Percentiles rank a stretch among this genome's conserved stretches.
These are phyloP conservation scores for Sarotherodon lohbergeri DNA, from an alignment of 2,113 vertebrate species.

Conservation along the genomic window DNA sequence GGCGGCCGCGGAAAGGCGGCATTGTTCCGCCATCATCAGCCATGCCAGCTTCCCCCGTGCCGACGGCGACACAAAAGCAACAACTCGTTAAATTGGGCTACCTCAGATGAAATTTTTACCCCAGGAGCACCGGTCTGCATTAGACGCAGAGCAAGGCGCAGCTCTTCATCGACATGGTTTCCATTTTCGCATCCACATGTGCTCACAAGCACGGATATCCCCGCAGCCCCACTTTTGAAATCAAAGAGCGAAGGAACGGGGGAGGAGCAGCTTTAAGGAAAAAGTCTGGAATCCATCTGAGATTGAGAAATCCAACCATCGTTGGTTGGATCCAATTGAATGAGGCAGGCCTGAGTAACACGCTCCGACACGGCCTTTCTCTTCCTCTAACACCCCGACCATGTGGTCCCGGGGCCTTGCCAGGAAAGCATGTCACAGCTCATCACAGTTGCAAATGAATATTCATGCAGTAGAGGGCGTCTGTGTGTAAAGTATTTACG, in stretches of 20 bases:
- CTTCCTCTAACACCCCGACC: conserved; percentile 63
- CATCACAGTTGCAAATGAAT: conserved; percentile 76
- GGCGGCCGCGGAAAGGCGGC: conserved; percentile 40
- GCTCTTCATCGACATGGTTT: background rate
- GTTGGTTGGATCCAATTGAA: conserved; percentile 55
- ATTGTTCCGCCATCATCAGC: conserved; percentile 50
- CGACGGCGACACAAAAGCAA: conserved; percentile 7
- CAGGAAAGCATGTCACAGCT: conserved; percentile 72
- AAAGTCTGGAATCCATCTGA: conserved; percentile 66
- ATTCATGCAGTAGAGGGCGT: conserved; percentile 66
- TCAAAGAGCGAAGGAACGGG: conserved; percentile 36
- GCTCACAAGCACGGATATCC: background rate
- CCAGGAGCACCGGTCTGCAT: background rate
- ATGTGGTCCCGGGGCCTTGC: conserved; percentile 66
- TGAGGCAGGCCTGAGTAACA: conserved; percentile 60
- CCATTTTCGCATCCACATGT: background rate
- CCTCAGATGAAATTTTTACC: background rate
- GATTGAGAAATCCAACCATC: conserved; percentile 55
- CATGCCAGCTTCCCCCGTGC: conserved; percentile 49
- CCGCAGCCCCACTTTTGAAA: conserved; percentile 27
- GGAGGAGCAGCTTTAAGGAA: conserved; percentile 30
- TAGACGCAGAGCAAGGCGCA: conserved; percentile 8
- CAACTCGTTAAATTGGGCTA: conserved; percentile 28
- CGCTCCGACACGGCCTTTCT: conserved; percentile 64
- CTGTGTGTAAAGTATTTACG: conserved; percentile 51